Base-by-base conservation (phyloP, 2,888 invertebrate species). In the Liodrosophila aerea region DNA sequence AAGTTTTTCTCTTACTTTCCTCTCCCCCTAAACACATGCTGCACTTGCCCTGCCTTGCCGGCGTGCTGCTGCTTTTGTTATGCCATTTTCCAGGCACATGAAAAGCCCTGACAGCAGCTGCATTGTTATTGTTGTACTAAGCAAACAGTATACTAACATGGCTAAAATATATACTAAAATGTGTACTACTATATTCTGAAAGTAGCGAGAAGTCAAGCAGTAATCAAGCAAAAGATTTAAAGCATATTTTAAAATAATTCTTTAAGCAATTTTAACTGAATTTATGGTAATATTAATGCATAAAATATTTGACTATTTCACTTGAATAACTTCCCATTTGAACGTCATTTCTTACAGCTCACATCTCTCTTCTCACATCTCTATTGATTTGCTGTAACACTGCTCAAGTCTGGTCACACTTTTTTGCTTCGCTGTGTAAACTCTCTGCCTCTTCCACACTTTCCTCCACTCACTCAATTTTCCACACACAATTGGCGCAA, bases 11-110 rank as follows among this genome's bases (percentile, higher is more conserved):
- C 56, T 61, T 7, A 5, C 47, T 34, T 63, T 80, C 76, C 53
- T 56, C 64, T 4, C n/a, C n/a, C n/a, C n/a, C n/a, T n/a, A 70
- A 34, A 7, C 47, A 53, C 52, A 45, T 39, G 37, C 37, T 50
- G 64, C 76, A 64, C 65, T 76, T 73, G 64, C n/a, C 39, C 12
- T 27, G 51, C 70, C 64, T n/a, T n/a, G n/a, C 66, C 64, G 73
- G 74, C 53, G 44, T 47, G 22, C 46, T 46, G 29, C 18, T 30
- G 62, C 69, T 77, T 74, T 77, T 77, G 77, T 81, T 72, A 66
- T 62, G 64, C 62, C 64, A 75, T 74, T 74, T 75, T 65, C 34
- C 72, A 81, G 81, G 81, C 74, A 81, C 81, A 76, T 81, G 77
- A 66, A 75, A 77, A 73, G 49, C 54, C 69, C 75, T 52, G 12